Conservation (phyloP, 1,140 invertebrate genomes). For the Campoletis sonorensis region DNA sequence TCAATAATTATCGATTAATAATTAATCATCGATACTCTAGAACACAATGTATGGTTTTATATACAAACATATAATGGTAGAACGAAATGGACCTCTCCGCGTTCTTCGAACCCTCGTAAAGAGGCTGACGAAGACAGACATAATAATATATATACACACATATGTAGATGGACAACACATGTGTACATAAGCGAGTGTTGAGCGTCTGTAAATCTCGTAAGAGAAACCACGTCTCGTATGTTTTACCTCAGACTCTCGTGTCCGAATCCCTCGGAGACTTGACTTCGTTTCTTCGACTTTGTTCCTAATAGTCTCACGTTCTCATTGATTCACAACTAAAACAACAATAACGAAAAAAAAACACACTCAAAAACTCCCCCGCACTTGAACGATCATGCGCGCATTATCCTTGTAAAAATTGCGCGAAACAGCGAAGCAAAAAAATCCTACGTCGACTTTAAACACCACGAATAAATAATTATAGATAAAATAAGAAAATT, state of each 20-base stretch:
- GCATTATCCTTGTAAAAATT: slow-evolving; percentile 16
- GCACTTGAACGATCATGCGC: slow-evolving; percentile 23
- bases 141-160: background rate
- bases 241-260: slow-evolving; percentile 3
- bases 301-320: background rate
- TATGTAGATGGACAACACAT: background rate
- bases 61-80: background rate
- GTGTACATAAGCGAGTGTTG: background rate
- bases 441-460: slow-evolving; percentile 13
- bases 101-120: slow-evolving; percentile 28
- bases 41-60: background rate
- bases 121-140: slow-evolving; percentile 5
- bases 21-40: too few relatives aligned
- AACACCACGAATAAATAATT: slow-evolving; percentile 33
- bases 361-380: slow-evolving; percentile 46
- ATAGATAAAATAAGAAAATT: background rate
- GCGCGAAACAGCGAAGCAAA: slow-evolving; percentile 7
- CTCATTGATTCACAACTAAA: slow-evolving; percentile 49
- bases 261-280: background rate
- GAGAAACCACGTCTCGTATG: background rate
- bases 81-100: slow-evolving; percentile 27
- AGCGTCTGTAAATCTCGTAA: background rate
- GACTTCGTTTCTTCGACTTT: background rate
- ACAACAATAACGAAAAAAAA: slow-evolving; percentile 45
- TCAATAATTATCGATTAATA: too few relatives aligned